Percentiles rank a stretch among this genome's conserved stretches.
phyloP scores from a whole-genome alignment of 2,113 vertebrate species.

The Ceuthmochares aereus region DNA sequence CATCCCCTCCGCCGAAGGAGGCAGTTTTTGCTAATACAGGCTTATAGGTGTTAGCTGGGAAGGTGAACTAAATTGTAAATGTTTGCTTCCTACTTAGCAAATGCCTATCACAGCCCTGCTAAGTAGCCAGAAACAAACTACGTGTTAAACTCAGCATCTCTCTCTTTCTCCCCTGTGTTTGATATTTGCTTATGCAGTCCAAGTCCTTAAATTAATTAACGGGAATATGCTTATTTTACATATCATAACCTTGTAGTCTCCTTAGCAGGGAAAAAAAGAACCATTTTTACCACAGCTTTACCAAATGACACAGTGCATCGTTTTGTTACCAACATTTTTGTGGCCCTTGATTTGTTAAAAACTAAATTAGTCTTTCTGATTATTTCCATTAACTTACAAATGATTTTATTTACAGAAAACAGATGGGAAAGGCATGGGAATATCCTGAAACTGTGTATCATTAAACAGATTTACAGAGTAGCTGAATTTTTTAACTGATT shows the following conservation, averaged over 20 bases:
- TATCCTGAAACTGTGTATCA: background rate
- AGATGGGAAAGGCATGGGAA: background rate
- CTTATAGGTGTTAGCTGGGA: background rate
- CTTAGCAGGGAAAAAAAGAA: background rate
- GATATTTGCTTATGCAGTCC: conserved; percentile 63
- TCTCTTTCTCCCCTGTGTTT: conserved; percentile 29
- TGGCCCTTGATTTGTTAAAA: background rate
- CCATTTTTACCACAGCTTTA: background rate
- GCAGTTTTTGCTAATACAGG: conserved; percentile 11
- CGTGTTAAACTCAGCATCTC: conserved; percentile 61
- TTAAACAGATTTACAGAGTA: background rate
- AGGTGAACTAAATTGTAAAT: background rate
- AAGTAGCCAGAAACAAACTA: conserved; percentile 71
- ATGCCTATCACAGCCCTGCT: conserved; percentile 52
- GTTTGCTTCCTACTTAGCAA: conserved; percentile 49
- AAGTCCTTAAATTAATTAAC: conserved; percentile 68
- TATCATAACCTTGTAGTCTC: conserved; percentile 67
- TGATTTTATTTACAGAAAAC: background rate
- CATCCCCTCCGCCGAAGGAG: background rate
- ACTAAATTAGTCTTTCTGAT: background rate
- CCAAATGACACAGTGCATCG: background rate
- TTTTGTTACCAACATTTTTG: background rate
- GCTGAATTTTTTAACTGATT: background rate
- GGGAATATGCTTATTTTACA: conserved; percentile 71
- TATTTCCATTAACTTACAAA: background rate